phyloP scores from a whole-genome alignment of 2,888 invertebrate species.

The Carabus problematicus region DNA sequence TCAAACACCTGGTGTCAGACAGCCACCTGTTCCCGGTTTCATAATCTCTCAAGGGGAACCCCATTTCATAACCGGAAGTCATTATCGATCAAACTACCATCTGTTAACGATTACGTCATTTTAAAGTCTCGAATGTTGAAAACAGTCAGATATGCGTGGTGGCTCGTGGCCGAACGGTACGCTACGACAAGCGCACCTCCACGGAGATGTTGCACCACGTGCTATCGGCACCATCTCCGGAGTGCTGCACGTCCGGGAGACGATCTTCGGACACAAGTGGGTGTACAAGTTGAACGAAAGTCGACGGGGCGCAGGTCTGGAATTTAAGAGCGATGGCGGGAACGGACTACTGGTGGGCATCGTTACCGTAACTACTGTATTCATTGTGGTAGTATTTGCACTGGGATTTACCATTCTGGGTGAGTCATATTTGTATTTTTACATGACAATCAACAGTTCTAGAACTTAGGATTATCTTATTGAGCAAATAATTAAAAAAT shows the following conservation, averaged over 20 bases:
- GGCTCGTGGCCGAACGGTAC: conserved; percentile 26
- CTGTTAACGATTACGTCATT: conserved; percentile 3
- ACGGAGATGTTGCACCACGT: conserved; percentile 14
- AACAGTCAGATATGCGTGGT: conserved; percentile 26
- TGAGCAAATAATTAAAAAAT: too few species aligned
- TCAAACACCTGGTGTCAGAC: background rate
- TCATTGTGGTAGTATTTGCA: conserved; percentile 1
- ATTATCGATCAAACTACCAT: conserved; percentile 34
- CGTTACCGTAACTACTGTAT: background rate
- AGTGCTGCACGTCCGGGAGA: conserved; percentile 43
- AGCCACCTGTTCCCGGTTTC: conserved; percentile 11
- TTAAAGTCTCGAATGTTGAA: conserved; percentile 2
- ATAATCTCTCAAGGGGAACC: conserved; percentile 18
- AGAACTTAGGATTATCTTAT: too few species aligned
- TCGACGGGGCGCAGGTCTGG: conserved; percentile 37
- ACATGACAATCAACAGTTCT: too few species aligned
- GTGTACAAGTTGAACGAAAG: conserved; percentile 56
- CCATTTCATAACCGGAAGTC: conserved; percentile 7
- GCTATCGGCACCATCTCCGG: conserved; percentile 23
- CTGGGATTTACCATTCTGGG: conserved; percentile 22
- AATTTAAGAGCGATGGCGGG: too few species aligned
- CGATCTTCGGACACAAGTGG: conserved; percentile 57
- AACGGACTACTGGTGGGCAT: too few species aligned
- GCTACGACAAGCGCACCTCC: conserved; percentile 1
- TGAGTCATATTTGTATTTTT: conserved; percentile 4